These are phyloP conservation scores for Donacobius atricapilla DNA, from an alignment of 2,113 vertebrate species.

Conservation along the genomic window DNA sequence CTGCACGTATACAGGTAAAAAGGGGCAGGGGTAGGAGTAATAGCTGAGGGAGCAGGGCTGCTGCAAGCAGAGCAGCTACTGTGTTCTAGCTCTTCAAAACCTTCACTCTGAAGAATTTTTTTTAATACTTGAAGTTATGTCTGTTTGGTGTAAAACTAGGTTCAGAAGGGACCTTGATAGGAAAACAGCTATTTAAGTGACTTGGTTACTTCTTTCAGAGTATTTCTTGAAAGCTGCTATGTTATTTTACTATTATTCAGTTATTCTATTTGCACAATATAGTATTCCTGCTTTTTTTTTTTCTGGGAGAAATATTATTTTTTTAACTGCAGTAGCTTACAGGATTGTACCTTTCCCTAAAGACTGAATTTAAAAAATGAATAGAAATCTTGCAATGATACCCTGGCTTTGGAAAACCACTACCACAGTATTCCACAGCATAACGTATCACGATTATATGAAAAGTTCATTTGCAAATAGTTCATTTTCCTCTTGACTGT, in stretches of 20 bases:
- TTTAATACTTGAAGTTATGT: not conserved
- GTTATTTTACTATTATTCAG: not conserved
- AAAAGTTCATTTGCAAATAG: not conserved
- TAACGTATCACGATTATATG: not conserved
- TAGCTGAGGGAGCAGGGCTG: not conserved
- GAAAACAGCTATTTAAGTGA: not conserved
- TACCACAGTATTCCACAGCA: not conserved
- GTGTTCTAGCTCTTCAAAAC: not conserved
- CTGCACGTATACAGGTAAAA: not conserved
- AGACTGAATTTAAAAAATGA: not conserved
- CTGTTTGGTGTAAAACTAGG: not conserved
- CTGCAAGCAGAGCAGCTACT: not conserved
- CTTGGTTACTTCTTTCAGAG: not conserved
- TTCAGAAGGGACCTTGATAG: not conserved
- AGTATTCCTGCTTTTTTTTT: not conserved
- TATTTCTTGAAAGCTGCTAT: not conserved
- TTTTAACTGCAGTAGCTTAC: not conserved
- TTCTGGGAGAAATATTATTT: not conserved
- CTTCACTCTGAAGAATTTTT: not conserved
- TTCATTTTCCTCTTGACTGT: not conserved
- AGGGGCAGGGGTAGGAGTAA: not conserved
- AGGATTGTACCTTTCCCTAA: not conserved
- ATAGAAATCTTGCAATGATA: not conserved
- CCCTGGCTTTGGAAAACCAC: not conserved
- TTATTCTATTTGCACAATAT: not conserved